These are phyloP conservation scores for Ranitomeya variabilis DNA, from an alignment of 2,113 vertebrate genomes.

Conservation along the genomic window DNA sequence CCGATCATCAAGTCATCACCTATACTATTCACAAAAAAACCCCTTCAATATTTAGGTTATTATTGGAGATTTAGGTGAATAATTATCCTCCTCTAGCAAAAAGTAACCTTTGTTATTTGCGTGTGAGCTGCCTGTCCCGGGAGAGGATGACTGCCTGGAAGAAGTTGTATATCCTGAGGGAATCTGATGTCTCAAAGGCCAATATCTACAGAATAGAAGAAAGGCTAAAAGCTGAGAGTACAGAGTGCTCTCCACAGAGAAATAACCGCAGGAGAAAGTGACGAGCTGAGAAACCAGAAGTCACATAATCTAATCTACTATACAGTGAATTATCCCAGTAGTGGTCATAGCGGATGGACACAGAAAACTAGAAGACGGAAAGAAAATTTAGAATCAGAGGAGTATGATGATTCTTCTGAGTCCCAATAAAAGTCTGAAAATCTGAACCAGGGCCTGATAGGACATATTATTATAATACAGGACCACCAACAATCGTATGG, in stretches of 20 bases:
- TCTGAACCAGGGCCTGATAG: no score
- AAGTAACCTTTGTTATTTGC: neutral
- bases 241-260: neutral
- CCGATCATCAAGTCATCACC: no score
- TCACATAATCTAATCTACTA: neutral
- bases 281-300: neutral
- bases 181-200: neutral
- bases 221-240: neutral
- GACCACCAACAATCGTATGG: no score
- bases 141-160: neutral
- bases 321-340: neutral
- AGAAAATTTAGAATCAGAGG: no score
- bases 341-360: neutral
- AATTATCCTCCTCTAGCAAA: neutral
- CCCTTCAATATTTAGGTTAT: neutral
- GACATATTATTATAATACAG: no score
- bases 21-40: no score
- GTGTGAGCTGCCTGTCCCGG: neutral
- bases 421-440: no score
- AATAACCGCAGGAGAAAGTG: neutral
- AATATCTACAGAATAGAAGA: neutral
- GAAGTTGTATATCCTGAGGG: neutral
- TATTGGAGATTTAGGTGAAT: neutral
- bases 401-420: no score
- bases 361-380: neutral